Base-by-base conservation (phyloP, 2,888 invertebrate genomes). In the Sclerodermus sp. region DNA sequence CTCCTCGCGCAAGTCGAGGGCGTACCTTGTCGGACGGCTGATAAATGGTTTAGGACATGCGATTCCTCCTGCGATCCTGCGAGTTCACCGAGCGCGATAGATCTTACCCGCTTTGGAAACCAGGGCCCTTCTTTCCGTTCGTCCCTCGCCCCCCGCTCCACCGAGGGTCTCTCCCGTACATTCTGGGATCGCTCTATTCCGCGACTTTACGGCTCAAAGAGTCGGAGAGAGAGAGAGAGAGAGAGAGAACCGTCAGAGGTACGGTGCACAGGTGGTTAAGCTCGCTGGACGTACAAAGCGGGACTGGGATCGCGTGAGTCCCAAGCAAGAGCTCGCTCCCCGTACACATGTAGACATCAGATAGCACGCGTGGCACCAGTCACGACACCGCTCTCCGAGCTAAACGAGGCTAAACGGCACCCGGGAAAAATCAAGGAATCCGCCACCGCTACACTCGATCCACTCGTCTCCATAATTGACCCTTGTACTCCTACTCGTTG, bases 321-420 rank as follows among this genome's bases (percentile, higher is more conserved):
- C 23, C 23, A 8, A 23, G 8, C 23, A 23, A 23, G 23, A 3
- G 3, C 23, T 23, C 8, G 23, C 23, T 23, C 23, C 8, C 23
- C 23, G 62, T 61, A 57, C 71, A 69, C 69, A 60, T 69, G 67
- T 68, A 70, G 55, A 67, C 65, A 68, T 72, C 69, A 63, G 66
- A 67, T 64, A 64, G 55, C 57, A 60, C 62, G 63, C 68, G 67
- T 68, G 59, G 64, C 63, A 65, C 55, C 54, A 62, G 63, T 70
- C 66, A 65, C 65, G 66, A 66, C 64, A 66, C 23, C n/a, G n/a
- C n/a, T n/a, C n/a, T n/a, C n/a, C n/a, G n/a, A n/a, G 8, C 17
- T 44, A 41, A 29, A 29, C 29, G 16, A 14, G 16, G 23, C 36
- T 6, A 17, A 45, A 36, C 23, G 23, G 16, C 42, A 36, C 16